A percentile compares a stretch with the other conserved stretches of the same genome.
Conservation (phyloP, 2,888 invertebrate genomes). For the Sturmia bella region DNA sequence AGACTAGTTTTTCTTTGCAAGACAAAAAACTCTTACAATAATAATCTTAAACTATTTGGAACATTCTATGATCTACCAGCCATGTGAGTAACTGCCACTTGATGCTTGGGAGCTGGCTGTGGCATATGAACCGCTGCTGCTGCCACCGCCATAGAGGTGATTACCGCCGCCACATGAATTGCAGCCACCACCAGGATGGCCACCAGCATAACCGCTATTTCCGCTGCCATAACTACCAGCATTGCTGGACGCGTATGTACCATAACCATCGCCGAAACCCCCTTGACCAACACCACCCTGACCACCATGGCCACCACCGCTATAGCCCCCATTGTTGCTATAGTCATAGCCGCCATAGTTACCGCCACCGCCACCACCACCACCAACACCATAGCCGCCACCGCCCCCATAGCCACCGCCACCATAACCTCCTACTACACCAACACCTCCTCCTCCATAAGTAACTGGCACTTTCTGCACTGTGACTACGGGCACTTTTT, state of each 20-base stretch:
- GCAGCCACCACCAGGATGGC: slow-evolving; percentile 41
- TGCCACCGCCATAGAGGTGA: slow-evolving; percentile 33
- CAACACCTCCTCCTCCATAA: slow-evolving; percentile 51
- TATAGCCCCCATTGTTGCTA: not conserved
- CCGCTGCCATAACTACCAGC: slow-evolving; percentile 44
- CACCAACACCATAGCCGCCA: slow-evolving; percentile 50
- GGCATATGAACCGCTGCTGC: slow-evolving; percentile 51
- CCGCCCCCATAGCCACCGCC: slow-evolving; percentile 53
- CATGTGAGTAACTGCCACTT: slow-evolving; percentile 51
- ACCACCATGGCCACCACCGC: slow-evolving; percentile 39
- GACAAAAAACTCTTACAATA: not conserved
- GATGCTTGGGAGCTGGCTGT: slow-evolving; percentile 48
- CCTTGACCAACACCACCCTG: slow-evolving; percentile 52
- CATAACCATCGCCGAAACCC: slow-evolving; percentile 49
- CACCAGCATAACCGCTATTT: slow-evolving; percentile 33
- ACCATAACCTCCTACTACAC: slow-evolving; percentile 30
- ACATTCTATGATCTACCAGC: slow-evolving; percentile 24
- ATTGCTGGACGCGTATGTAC: slow-evolving; percentile 41
- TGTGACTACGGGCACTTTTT: slow-evolving; percentile 63
- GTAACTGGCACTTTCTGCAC: slow-evolving; percentile 56
- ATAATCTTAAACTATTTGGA: slow-evolving; percentile 2
- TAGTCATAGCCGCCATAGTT: slow-evolving; percentile 43
- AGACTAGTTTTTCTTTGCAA: slow-evolving; percentile 2
- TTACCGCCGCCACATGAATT: slow-evolving; percentile 57
- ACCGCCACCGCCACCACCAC: slow-evolving; percentile 49